Evolutionary conservation across 2,113 vertebrate genomes (phyloP), one percentile per base, ranked within the genome.

Genomic region (Aplodontia rufa): DNA sequence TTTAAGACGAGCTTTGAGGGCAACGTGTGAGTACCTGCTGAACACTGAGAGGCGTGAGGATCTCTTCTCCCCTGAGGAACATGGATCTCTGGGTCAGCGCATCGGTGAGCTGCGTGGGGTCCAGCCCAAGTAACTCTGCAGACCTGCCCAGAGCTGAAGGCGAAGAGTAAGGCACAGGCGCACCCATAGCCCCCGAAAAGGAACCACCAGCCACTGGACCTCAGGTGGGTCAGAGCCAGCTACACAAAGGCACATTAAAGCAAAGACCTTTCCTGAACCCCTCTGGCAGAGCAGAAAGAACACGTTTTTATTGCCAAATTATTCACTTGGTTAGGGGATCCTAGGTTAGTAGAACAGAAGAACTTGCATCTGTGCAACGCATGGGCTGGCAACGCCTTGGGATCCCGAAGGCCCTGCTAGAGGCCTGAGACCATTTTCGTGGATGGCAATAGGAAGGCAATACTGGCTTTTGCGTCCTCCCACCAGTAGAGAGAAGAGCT

Each of bases 41-140:
- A 62, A 99, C 98, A 0, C 98, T 99, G 90, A 99, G 99, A 37
- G 99, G 99, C 0, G 99, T 99, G 96, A 98, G 99, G 98, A 99
- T 99, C 98, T 99, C 99, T 97, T 99, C 99, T 51, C 99, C 99
- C 97, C 99, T 98, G 98, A 99, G 99, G 98, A 99, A 99, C 99
- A 99, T 99, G 0, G 99, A 99, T 87, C 99, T 98, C 96, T 99
- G 99, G 3, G 99, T 99, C 96, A 99, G 98, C 0, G 99, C 99
- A 86, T 99, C 99, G 0, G 99, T 99, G 90, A 99, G 98, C 97
- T 99, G 99, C 0, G 98, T 98, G 2, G 99, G 97, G 98, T 99
- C 99, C 98, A 99, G 97, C 20, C 99, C 99, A 92, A 99, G 97
- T 35, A 99, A 98, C 76, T 99, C 99, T 0, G 99, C 98, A 24